A percentile compares a stretch with the other conserved stretches of the same genome.
These are phyloP conservation scores for Apamea epomidion DNA, from an alignment of 2,888 invertebrate genomes.

Conservation along the genomic window DNA sequence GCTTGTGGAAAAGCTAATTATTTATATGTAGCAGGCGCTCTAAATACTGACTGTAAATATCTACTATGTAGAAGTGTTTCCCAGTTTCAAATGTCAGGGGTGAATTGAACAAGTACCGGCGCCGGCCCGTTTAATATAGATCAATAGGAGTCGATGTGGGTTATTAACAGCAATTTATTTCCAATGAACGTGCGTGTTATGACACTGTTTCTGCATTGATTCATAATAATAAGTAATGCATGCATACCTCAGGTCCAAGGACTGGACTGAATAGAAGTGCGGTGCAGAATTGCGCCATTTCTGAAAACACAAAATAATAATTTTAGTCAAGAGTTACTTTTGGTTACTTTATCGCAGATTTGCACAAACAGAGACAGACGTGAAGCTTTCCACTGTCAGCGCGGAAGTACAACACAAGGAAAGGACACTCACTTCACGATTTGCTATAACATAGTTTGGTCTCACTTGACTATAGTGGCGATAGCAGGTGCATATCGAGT, in stretches of 20 bases:
- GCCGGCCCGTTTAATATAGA: slow-evolving; percentile 81
- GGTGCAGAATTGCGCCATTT: slow-evolving; percentile 89
- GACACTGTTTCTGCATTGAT: slow-evolving; percentile 70
- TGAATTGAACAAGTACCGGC: slow-evolving; percentile 79
- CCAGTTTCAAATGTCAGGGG: slow-evolving; percentile 77
- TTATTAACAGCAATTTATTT: slow-evolving; percentile 84
- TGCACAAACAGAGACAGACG: slow-evolving; percentile 52
- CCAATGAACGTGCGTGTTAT: slow-evolving; percentile 69
- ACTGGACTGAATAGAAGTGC: slow-evolving; percentile 86
- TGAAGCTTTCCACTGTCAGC: slow-evolving; percentile 43
- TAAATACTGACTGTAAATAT: slow-evolving; percentile 12
- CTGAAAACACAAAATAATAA: slow-evolving; percentile 78
- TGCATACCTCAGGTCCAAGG: slow-evolving; percentile 85
- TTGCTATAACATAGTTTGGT: slow-evolving; percentile 86
- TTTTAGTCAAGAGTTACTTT: slow-evolving; percentile 8
- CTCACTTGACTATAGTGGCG: slow-evolving; percentile 87
- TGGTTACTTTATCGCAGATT: slow-evolving; percentile 7
- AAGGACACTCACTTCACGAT: slow-evolving; percentile 85
- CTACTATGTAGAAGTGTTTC: slow-evolving; percentile 18
- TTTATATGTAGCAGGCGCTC: slow-evolving; percentile 15
- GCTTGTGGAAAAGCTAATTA: slow-evolving; percentile 28
- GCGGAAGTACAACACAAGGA: slow-evolving; percentile 58
- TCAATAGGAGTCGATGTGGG: slow-evolving; percentile 85
- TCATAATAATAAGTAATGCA: slow-evolving; percentile 61
- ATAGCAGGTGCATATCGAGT: slow-evolving; percentile 75